Base-by-base conservation (phyloP, 2,113 vertebrate genomes). In the Platanista minor region DNA sequence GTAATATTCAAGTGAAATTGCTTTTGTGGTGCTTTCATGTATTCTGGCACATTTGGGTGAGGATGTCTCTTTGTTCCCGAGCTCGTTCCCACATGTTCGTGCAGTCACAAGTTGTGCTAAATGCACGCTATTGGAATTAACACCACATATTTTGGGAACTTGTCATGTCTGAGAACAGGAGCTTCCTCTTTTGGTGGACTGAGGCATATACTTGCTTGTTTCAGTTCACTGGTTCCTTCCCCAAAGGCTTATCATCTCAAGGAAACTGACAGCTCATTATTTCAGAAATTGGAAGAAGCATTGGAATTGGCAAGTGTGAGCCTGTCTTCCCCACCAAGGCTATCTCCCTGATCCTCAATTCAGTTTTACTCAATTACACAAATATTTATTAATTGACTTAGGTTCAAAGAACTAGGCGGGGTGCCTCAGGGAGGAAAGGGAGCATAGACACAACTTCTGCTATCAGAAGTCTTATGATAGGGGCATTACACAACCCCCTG, bases 91-190 rank as follows among this genome's bases (percentile, higher is more conserved):
- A 80, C 97, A 96, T 0, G 94, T 93, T 93, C 4, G 0, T 31
- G 41, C 39, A 69, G 41, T 57, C 5, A 7, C 78, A 41, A 27
- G 23, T 14, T 52, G 87, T 23, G 75, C 64, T 62, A 1, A 69
- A 17, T 67, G 67, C 92, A 39, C 12, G 3, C 8, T 49, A 21
- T n/a, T 84, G 69, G 74, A 49, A 75, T 71, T 52, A 80, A 66
- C 43, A 31, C 69, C 54, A 29, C 97, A 96, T 96, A 96, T 75
- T 96, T 97, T 17, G 82, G 88, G 57, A 87, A 33, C 90, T 59
- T 80, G 95, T 97, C 97, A 98, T 84, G 95, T 96, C 97, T 98
- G 92, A 82, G 87, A 90, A 54, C 54, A 69, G 87, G 80, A 83
- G 64, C 62, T 95, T 93, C 92, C 94, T 86, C 14, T 81, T 61